Base-by-base conservation (phyloP, 2,888 invertebrate species). In the Idaea straminata region DNA sequence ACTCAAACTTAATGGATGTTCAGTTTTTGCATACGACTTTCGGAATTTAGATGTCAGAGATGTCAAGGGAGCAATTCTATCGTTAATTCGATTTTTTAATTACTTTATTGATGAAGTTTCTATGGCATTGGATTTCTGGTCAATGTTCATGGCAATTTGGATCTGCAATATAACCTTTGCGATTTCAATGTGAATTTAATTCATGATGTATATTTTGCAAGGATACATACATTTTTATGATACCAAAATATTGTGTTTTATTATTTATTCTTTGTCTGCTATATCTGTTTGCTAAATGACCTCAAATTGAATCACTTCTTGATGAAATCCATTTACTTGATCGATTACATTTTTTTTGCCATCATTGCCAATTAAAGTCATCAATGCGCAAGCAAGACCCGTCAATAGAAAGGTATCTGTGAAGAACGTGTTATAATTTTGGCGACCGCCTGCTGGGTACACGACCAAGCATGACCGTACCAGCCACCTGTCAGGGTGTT, bases 21-120 rank as follows among this genome's bases (percentile, higher is more conserved):
- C 47, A 47, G 69, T 71, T 69, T 73, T 74, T 71, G 72, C 69
- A 65, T 61, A 64, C 67, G 65, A 67, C 71, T 72, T 69, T 72
- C 71, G 62, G 72, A 71, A 72, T 71, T 69, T 62, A 65, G 69
- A 70, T 69, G 70, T 67, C 71, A 13, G 60, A 64, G 66, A 64
- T 71, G 74, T 72, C 72, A 74, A 74, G 74, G 74, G 63, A 66
- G 60, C 61, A 59, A 64, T 66, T 65, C 59, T 62, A 66, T 63
- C 60, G 68, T 47, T 59, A 69, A 71, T 69, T 68, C 67, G 61
- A 64, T 69, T 66, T 69, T 61, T 66, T 66, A 65, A 67, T 38
- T 62, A 38, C 63, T 64, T 69, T 62, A 67, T 70, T 47, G 64
- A 65, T 72, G 63, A 65, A 63, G 25, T 16, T 16, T 35, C 61